phyloP scores from a whole-genome alignment of 1,140 invertebrate genomes.

The Drosophila paulistorum region DNA sequence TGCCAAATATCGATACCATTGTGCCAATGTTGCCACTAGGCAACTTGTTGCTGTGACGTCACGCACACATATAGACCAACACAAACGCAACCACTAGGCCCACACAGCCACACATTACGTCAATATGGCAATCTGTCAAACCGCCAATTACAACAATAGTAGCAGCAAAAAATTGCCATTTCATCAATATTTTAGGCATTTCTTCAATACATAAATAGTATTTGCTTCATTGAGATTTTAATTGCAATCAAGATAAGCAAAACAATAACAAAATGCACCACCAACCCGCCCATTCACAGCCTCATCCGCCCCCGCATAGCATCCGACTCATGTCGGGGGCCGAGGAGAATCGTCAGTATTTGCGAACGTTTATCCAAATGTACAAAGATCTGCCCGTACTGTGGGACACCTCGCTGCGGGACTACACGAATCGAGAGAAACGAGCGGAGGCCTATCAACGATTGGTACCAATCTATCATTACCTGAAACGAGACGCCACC shows the following conservation, averaged over 20 bases:
- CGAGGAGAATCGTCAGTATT: slow-evolving; percentile 75
- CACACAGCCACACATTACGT: slow-evolving; percentile 52
- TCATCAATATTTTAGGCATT: slow-evolving; percentile 59
- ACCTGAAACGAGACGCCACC: slow-evolving; percentile 74
- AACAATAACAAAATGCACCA: slow-evolving; percentile 55
- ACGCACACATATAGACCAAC: slow-evolving; percentile 31
- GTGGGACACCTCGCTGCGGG: slow-evolving; percentile 75
- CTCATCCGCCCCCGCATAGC: slow-evolving; percentile 32
- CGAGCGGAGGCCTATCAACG: slow-evolving; percentile 73
- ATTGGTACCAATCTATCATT: slow-evolving; percentile 77
- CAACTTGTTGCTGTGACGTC: slow-evolving; percentile 72
- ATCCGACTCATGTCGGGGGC: slow-evolving; percentile 70
- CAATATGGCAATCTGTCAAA: slow-evolving; percentile 81
- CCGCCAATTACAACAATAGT: slow-evolving; percentile 62
- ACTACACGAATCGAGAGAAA: slow-evolving; percentile 79
- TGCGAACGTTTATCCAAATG: slow-evolving; percentile 75
- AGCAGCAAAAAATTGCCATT: slow-evolving; percentile 63
- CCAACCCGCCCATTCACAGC: slow-evolving; percentile 36
- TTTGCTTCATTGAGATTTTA: slow-evolving; percentile 27
- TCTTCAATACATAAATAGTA: slow-evolving; percentile 45
- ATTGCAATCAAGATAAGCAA: slow-evolving; percentile 18
- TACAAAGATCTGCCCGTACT: slow-evolving; percentile 75
- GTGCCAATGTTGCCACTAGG: slow-evolving; percentile 42
- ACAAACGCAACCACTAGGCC: slow-evolving; percentile 30
- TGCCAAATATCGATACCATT: not conserved